Evolutionary conservation across 1,140 invertebrate species (phyloP), one percentile per base, ranked within the genome.

Genomic region (Drosophila punjabiensis): DNA sequence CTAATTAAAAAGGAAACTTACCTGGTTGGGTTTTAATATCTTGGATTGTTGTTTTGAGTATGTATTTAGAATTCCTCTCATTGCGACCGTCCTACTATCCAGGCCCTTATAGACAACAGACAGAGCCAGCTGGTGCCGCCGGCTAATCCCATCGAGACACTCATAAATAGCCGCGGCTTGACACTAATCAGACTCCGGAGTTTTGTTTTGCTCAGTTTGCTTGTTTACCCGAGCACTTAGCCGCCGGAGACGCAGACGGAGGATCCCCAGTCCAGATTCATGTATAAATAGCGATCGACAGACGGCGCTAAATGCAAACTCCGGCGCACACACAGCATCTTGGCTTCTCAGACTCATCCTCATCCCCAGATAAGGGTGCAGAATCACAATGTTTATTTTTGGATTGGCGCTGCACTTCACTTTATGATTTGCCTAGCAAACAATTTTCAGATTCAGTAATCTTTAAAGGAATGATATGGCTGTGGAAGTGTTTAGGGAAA

Each of bases 171-270:
- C 75, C 13, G 24, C 56, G 50, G 35, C 76, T 77, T 77, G 76
- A 78, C 76, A 79, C 76, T 79, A 79, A 79, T 79, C 66, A 79
- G 66, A 62, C 59, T 52, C 66, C n/a, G n/a, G 56, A 55, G 55
- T 67, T 69, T 56, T 61, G 32, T 52, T 58, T 76, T 76, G 62
- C 45, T 60, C 53, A 53, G 41, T 65, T 59, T 83, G 60, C 65
- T 60, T 79, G 64, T 78, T 77, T 70, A 76, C 47, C 14, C 47
- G 39, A 61, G 75, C 74, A 77, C 63, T 68, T 68, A 60, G 45
- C 33, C 20, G n/a, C 33, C n/a, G 53, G 33, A 68, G 33, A 43
- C n/a, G 53, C 24, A 65, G 33, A 43, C n/a, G 13, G 58, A 66
- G 64, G 64, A 67, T 67, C 59, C 55, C 55, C 55, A 32, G 45